Percentiles rank a stretch among this genome's conserved stretches.
These are phyloP conservation scores for Dicentrarchus labrax DNA, from an alignment of 2,113 vertebrate genomes.

Conservation along the genomic window DNA sequence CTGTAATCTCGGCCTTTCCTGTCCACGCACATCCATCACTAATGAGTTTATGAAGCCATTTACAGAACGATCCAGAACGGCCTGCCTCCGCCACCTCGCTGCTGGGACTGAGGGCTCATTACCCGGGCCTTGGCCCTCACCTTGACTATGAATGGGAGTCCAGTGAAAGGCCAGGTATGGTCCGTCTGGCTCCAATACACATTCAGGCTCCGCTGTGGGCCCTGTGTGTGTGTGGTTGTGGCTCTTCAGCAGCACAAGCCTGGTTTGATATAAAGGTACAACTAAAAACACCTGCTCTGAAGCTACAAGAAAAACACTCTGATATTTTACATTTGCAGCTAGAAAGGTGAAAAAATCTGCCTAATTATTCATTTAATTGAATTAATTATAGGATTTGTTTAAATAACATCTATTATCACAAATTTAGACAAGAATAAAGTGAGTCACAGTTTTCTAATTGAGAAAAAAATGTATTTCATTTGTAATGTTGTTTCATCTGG, in stretches of 20 bases:
- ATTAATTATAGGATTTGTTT: neutral
- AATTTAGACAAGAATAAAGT: neutral
- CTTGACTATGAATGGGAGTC: constrained; percentile 72
- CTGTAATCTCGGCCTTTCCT: constrained; percentile 63
- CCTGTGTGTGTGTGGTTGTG: neutral
- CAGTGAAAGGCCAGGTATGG: constrained; percentile 61
- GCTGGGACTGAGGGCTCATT: constrained; percentile 45
- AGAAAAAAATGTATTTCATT: neutral
- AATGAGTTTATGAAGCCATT: constrained; percentile 79
- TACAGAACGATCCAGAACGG: constrained; percentile 37
- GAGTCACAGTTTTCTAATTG: neutral
- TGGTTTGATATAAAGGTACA: neutral
- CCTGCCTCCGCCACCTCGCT: constrained; percentile 47
- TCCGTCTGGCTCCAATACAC: constrained; percentile 82
- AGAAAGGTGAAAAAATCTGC: no score
- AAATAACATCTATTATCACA: neutral
- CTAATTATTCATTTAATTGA: neutral
- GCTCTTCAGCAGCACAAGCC: neutral
- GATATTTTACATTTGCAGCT: no score
- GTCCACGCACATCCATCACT: constrained; percentile 64
- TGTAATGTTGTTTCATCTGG: no score
- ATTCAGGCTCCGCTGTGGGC: constrained; percentile 8
- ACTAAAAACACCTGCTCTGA: constrained; percentile 2
- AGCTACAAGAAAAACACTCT: neutral
- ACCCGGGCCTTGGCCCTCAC: constrained; percentile 64